A percentile compares a stretch with the other conserved stretches of the same genome.
These are phyloP conservation scores for Dyspetes luteomarginatus DNA, from an alignment of 2,888 invertebrate genomes.

Conservation along the genomic window DNA sequence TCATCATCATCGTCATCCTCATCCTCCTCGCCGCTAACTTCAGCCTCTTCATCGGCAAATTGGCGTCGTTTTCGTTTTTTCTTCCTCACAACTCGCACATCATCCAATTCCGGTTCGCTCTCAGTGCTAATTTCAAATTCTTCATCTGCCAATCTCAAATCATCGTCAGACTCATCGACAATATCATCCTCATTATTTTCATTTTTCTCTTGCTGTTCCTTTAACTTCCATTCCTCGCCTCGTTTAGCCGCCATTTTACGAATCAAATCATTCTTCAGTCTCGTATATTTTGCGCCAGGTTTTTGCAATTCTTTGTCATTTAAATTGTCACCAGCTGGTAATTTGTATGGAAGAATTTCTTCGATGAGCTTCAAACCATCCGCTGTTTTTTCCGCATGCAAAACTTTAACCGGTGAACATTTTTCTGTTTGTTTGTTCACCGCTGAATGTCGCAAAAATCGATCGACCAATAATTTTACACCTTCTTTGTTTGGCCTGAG, in stretches of 20 bases:
- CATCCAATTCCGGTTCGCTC: constrained; percentile 80
- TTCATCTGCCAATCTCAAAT: constrained; percentile 76
- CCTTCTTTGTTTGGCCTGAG: constrained; percentile 84
- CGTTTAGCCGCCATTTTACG: constrained; percentile 89
- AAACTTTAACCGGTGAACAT: constrained; percentile 78
- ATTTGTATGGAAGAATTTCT: constrained; percentile 70
- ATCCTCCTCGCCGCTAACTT: constrained; percentile 83
- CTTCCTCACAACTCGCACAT: constrained; percentile 74
- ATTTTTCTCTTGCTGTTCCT: constrained; percentile 83
- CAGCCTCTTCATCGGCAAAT: constrained; percentile 85
- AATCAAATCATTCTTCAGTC: constrained; percentile 89
- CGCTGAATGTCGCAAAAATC: constrained; percentile 89
- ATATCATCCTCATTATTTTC: constrained; percentile 69
- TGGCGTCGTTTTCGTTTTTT: constrained; percentile 74
- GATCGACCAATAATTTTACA: constrained; percentile 88
- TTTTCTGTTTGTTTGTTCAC: constrained; percentile 83
- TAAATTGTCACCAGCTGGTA: constrained; percentile 38
- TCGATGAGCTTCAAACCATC: constrained; percentile 69
- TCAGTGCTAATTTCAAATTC: constrained; percentile 75
- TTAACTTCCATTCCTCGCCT: constrained; percentile 88
- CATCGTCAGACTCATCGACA: constrained; percentile 75
- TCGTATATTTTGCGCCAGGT: constrained; percentile 89
- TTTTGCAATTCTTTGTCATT: constrained; percentile 82
- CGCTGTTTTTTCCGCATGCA: constrained; percentile 70
- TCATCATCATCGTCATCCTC: constrained; percentile 78